Conservation (phyloP, 1,140 invertebrate species). For the Periplaneta americana region DNA sequence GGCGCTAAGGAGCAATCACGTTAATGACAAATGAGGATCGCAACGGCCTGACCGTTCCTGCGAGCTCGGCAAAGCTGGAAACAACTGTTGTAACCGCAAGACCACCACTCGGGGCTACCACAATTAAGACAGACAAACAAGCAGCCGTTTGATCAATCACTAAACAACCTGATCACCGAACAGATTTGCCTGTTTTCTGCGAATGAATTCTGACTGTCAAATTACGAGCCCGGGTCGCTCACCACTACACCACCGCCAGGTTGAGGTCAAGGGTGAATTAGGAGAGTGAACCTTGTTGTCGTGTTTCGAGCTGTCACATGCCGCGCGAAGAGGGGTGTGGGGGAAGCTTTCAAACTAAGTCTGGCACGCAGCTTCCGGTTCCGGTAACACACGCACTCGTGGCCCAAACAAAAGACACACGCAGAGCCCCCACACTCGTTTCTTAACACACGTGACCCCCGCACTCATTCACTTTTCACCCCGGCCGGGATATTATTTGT, state of each 20-base stretch:
- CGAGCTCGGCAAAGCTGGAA: too few relatives aligned
- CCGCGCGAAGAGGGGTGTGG: not conserved
- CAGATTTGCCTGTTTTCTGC: too few relatives aligned
- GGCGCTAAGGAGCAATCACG: too few relatives aligned
- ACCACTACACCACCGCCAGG: not conserved
- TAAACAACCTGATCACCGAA: too few relatives aligned
- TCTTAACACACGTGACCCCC: not conserved
- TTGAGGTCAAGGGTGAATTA: not conserved
- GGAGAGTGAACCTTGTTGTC: not conserved
- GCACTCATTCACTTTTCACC: not conserved
- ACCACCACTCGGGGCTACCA: not conserved
- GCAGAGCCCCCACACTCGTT: not conserved
- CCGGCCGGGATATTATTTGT: not conserved
- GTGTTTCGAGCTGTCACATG: not conserved
- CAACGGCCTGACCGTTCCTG: too few relatives aligned
- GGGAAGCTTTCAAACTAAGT: too few relatives aligned
- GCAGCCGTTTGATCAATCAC: not conserved
- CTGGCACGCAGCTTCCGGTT: not conserved
- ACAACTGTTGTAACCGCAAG: not conserved
- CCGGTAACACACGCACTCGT: not conserved
- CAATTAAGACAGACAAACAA: not conserved
- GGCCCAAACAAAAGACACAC: not conserved
- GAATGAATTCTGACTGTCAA: not conserved
- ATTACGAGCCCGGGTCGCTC: too few relatives aligned
- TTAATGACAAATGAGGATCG: too few relatives aligned